These are phyloP conservation scores for Clusia tigrina DNA, from an alignment of 2,888 invertebrate genomes.

Conservation along the genomic window DNA sequence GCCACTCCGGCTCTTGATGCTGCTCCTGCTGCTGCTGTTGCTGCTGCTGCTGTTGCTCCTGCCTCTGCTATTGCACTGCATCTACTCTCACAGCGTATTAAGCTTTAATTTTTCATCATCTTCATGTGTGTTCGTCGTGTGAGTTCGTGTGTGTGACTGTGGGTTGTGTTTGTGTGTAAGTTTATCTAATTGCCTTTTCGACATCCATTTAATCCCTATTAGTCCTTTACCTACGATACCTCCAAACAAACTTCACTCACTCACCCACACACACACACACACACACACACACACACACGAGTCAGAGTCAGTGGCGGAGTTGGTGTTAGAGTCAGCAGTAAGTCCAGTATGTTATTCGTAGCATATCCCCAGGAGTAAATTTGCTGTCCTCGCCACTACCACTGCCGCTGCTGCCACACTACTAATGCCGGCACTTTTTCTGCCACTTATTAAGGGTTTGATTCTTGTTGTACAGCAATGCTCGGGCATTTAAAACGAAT, in stretches of 20 bases:
- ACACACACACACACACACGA: background rate
- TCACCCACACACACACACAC: background rate
- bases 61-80: too few species aligned
- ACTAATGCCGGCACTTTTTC: background rate
- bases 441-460: constrained; percentile 30
- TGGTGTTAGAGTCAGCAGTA: too few species aligned
- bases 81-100: constrained; percentile 26
- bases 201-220: constrained; percentile 63
- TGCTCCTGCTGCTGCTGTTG: background rate
- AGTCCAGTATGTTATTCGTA: background rate
- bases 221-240: constrained; percentile 38
- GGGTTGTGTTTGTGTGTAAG: constrained; percentile 26
- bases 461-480: constrained; percentile 36
- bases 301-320: background rate
- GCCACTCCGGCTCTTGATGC: background rate
- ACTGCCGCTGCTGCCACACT: background rate
- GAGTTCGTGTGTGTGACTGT: constrained; percentile 22
- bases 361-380: constrained; percentile 11
- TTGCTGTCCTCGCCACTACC: background rate
- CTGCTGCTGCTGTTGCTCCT: background rate
- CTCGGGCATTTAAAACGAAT: constrained; percentile 55
- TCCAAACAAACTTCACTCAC: background rate
- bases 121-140: constrained; percentile 2
- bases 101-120: constrained; percentile 40
- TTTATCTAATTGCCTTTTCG: constrained; percentile 61